Percentiles rank a stretch among this genome's conserved stretches.
Evolutionary conservation across 2,113 vertebrate genomes (phyloP).

Genomic region (Bubo bubo): DNA sequence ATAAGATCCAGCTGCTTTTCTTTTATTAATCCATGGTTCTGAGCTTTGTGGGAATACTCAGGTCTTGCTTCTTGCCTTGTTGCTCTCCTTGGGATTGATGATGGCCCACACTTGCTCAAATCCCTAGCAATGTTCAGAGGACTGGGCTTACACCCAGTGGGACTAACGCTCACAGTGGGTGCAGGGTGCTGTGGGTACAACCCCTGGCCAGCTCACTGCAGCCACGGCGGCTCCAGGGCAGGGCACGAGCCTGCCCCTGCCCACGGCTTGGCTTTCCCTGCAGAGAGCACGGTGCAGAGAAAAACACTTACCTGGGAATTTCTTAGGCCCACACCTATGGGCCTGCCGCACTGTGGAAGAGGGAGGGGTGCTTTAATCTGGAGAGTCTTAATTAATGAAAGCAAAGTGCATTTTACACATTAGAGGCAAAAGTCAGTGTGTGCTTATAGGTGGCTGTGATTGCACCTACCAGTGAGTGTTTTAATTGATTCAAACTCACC

Average conservation of each 20-base stretch:
- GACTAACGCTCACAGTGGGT: rapidly evolving
- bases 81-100: background rate
- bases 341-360: background rate
- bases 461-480: background rate
- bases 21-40: background rate
- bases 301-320: too few relatives aligned
- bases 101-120: background rate
- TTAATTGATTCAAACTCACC: background rate
- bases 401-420: rapidly evolving
- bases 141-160: background rate
- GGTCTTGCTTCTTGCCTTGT: background rate
- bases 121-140: background rate
- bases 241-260: background rate
- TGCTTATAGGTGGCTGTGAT: background rate
- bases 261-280: background rate
- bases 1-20: background rate
- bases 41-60: background rate
- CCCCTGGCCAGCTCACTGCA: background rate
- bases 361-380: background rate
- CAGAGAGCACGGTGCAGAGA: background rate
- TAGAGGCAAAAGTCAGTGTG: background rate
- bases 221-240: background rate
- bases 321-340: background rate
- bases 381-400: background rate
- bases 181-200: rapidly evolving